phyloP scores from a whole-genome alignment of 2,113 vertebrate genomes.

The Myiozetetes cayanensis region DNA sequence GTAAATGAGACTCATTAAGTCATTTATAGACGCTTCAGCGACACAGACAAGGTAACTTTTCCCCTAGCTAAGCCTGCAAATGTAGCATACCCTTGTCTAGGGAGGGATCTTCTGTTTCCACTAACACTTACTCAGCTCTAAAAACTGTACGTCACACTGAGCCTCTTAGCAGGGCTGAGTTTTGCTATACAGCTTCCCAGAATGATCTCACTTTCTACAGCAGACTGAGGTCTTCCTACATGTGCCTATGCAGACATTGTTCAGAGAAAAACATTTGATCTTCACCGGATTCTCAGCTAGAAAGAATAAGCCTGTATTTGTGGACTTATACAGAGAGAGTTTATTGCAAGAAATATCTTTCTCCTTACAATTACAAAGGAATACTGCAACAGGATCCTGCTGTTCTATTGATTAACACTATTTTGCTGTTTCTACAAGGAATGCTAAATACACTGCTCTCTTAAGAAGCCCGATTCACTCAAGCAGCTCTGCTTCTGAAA shows the following conservation, averaged over 20 bases:
- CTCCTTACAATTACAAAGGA: background rate
- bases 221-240: background rate
- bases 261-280: background rate
- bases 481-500: background rate
- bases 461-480: background rate
- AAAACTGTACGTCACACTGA: background rate
- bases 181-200: background rate
- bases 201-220: background rate
- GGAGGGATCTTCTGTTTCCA: background rate
- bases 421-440: background rate
- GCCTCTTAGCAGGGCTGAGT: background rate
- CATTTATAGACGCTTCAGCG: background rate
- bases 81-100: background rate
- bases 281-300: background rate
- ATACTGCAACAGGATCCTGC: background rate
- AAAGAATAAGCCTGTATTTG: background rate
- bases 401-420: background rate
- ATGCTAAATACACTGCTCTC: background rate
- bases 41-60: background rate
- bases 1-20: background rate
- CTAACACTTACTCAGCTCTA: background rate
- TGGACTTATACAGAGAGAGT: accelerated
- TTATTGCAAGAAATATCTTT: background rate
- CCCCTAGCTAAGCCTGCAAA: background rate
- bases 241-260: background rate